Base-by-base conservation (phyloP, 2,113 vertebrate species). In the Ciconia maguari region DNA sequence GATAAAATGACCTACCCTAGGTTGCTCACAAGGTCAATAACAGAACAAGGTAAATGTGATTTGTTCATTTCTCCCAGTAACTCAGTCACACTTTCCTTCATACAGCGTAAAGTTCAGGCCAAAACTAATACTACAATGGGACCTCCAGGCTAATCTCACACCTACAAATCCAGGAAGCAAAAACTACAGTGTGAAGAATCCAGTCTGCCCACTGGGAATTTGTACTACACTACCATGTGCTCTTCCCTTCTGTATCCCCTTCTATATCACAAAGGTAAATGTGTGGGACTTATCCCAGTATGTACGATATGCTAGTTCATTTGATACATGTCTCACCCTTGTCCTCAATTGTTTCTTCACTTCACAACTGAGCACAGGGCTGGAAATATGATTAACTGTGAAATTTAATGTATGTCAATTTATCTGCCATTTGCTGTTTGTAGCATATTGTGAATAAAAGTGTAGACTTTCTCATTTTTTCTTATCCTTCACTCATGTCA, bases 341-440 rank as follows among this genome's bases (percentile, higher is more conserved):
- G 69, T 55, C 24, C 51, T 65, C 41, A 61, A 51, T 46, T 60
- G 36, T 60, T 64, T 41, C 66, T 24, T 80, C 58, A 83, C 75
- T 93, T 91, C 49, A 49, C 21, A 72, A 10, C 42, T n/a, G 64
- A 96, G 88, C 26, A 76, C 41, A 66, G 66, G 38, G 69, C n/a
- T 78, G 57, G 75, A 55, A 84, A 65, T 32, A 78, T 25, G 60
- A 95, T 95, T 97, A 95, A 91, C 82, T 70, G 64, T 46, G 55
- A 78, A 82, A 94, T 88, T 54, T 81, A 80, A 88, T 86, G 44
- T 13, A 24, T 54, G 75, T 57, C 95, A 88, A 75, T 92, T 93
- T 83, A 81, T 75, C 71, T 90, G 87, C 83, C 62, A 61, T 79
- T 92, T 91, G 51, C 46, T 91, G 42, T 78, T 78, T 78, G 69